Percentiles rank a stretch among this genome's conserved stretches.
Evolutionary conservation across 2,797 vertebrate species (phyloP).

Genomic region (Sebastes vulpes): DNA sequence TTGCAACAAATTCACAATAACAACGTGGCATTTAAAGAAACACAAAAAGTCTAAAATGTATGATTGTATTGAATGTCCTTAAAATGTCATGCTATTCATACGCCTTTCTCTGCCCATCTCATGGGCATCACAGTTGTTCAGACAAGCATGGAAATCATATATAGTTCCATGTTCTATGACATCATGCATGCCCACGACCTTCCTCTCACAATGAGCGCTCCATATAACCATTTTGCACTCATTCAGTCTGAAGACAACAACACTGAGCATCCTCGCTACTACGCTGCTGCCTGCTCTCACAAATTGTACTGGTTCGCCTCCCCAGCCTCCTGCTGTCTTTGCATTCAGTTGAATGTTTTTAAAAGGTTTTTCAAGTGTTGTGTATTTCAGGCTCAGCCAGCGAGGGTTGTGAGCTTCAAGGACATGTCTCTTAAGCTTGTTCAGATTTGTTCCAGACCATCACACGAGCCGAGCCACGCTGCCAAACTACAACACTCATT

Average conservation of each 20-base stretch:
- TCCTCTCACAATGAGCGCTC: neutral
- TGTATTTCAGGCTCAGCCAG: neutral
- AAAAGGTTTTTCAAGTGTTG: neutral
- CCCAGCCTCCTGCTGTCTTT: neutral
- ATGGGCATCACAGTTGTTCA: neutral
- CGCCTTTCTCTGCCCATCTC: too few relatives aligned
- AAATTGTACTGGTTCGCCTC: neutral
- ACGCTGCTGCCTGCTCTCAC: neutral
- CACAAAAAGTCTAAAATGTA: too few relatives aligned
- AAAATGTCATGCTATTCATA: too few relatives aligned
- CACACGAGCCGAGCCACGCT: neutral
- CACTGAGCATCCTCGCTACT: neutral
- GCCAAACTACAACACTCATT: neutral
- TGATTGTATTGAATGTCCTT: too few relatives aligned
- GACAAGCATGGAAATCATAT: neutral
- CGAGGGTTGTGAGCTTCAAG: neutral
- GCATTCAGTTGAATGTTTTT: neutral
- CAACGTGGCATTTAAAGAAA: too few relatives aligned
- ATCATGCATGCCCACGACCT: too few relatives aligned
- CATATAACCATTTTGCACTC: too few relatives aligned
- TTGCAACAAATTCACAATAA: too few relatives aligned
- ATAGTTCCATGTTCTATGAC: neutral
- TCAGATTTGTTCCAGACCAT: neutral
- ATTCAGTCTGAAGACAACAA: neutral
- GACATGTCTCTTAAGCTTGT: neutral